Base-by-base conservation (phyloP, 2,113 vertebrate genomes). In the Dipodomys spectabilis region DNA sequence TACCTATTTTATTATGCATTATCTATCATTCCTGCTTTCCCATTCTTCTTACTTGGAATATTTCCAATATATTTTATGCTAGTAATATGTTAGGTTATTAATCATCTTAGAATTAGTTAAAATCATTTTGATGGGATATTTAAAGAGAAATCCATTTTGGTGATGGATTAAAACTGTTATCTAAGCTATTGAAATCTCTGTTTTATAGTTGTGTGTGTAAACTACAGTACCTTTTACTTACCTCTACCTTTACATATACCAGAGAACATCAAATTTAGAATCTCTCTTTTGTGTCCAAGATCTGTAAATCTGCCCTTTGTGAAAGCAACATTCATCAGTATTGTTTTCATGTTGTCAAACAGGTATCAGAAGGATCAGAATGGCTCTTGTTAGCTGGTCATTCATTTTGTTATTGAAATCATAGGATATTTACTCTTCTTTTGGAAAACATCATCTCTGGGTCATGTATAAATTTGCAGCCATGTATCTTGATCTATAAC, bases 111-210 rank as follows among this genome's bases (percentile, higher is more conserved):
- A 83, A 78, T 88, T 83, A 83, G 86, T 84, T 77, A 78, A 83
- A 30, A 35, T 78, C 23, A 49, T 93, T 77, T 77, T 83, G 25
- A 69, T 83, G 71, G 82, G 82, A 88, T 88, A 88, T 62, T 82
- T 82, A 45, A 65, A 35, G n/a, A 60, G 27, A 88, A 68, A 16
- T 60, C 75, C 28, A 82, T 82, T 77, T 74, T 7, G 15, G 62
- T 82, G 44, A 69, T 83, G 35, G 30, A 78, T 32, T 23, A 78
- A 27, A 30, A 57, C 49, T 32, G 28, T 32, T 27, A 57, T 88
- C 75, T 80, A 57, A 27, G n/a, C 23, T 64, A 64, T 30, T 49
- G 7, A 67, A 71, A 69, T 83, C 44, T 30, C 60, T 60, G 49
- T 78, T 53, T 64, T 19, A 30, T 11, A 32, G 4, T 89, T 78